Conservation (phyloP, 92 coral and sea anemone species). For the Epizoanthus fatuus region DNA sequence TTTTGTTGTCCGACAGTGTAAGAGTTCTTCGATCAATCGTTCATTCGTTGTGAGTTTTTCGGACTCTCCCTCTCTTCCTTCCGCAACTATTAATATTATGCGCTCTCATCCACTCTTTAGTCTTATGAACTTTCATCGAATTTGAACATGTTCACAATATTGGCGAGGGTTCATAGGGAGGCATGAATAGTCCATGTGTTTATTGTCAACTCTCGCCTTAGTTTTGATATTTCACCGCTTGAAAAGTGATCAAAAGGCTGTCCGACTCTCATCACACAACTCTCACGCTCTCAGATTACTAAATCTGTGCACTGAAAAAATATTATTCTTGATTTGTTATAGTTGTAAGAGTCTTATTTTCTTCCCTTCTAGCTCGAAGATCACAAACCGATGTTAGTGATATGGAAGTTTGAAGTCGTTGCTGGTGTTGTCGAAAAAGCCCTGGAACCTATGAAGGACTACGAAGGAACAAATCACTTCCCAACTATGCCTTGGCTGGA, state of each 20-base stretch:
- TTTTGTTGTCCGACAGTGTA: too few relatives aligned
- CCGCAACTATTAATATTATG: neutral
- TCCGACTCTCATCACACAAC: too few relatives aligned
- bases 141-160: too few relatives aligned
- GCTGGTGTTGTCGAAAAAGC: neutral
- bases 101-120: neutral
- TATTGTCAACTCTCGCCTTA: neutral
- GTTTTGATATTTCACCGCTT: neutral
- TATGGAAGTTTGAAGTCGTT: constrained; percentile 3
- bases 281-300: too few relatives aligned
- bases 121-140: neutral
- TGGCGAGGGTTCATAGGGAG: too few relatives aligned
- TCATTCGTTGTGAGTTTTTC: too few relatives aligned
- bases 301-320: too few relatives aligned
- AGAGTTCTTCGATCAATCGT: too few relatives aligned
- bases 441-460: neutral
- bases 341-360: too few relatives aligned
- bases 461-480: neutral
- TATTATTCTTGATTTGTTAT: too few relatives aligned
- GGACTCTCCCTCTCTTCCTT: neutral
- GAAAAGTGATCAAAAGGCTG: too few relatives aligned
- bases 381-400: neutral
- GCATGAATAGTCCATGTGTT: too few relatives aligned
- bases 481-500: constrained; percentile 20
- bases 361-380: constrained; percentile 1